Evolutionary conservation across 1,140 invertebrate genomes (phyloP).

Genomic region (Bombyx mandarina): DNA sequence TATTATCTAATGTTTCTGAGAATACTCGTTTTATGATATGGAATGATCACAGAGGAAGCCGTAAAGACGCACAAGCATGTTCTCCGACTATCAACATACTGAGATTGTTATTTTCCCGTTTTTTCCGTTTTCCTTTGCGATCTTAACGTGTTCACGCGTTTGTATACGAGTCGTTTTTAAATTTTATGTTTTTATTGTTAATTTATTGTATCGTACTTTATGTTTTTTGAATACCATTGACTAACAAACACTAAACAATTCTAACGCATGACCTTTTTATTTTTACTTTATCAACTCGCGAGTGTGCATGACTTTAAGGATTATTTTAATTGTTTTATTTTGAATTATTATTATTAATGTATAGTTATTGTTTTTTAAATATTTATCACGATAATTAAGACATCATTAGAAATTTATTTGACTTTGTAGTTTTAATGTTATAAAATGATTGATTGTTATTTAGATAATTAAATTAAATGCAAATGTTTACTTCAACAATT

Average conservation of each 20-base stretch:
- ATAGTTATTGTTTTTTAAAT: constrained; percentile 1
- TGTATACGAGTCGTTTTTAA: constrained; percentile 16
- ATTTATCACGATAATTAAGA: no score
- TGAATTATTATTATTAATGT: constrained; percentile 25
- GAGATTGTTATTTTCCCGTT: constrained; percentile 27
- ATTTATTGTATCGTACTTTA: constrained; percentile 10
- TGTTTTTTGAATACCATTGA: constrained; percentile 56
- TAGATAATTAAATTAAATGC: constrained; percentile 14
- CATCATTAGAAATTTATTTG: no score
- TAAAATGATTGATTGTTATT: no score
- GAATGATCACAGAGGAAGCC: constrained; percentile 42
- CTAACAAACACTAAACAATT: constrained; percentile 65
- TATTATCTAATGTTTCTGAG: constrained; percentile 10
- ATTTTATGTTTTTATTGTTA: constrained; percentile 15
- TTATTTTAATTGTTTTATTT: constrained; percentile 18
- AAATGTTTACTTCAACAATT: constrained; percentile 68
- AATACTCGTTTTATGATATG: constrained; percentile 18
- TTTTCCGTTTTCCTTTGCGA: constrained; percentile 47
- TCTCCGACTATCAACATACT: constrained; percentile 29
- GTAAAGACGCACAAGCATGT: constrained; percentile 42
- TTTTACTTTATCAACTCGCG: constrained; percentile 59
- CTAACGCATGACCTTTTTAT: constrained; percentile 64
- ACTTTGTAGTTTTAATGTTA: no score
- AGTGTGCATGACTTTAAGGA: constrained; percentile 54
- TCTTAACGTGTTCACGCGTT: constrained; percentile 36